Percentiles rank a stretch among this genome's conserved stretches.
phyloP scores from a whole-genome alignment of 2,113 vertebrate genomes.

The Chitala chitala region DNA sequence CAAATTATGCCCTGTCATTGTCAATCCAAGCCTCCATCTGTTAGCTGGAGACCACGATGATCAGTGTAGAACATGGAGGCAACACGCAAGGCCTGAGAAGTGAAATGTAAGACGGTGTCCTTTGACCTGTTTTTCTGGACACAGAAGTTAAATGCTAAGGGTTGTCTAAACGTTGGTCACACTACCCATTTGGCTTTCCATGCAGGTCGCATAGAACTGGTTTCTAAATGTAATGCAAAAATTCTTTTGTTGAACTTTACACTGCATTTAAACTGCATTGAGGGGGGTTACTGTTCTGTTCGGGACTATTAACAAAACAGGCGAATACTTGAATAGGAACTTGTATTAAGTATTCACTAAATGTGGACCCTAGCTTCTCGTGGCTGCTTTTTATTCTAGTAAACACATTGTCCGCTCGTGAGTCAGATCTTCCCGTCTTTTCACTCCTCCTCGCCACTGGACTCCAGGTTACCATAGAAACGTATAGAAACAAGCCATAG shows the following conservation, averaged over 20 bases:
- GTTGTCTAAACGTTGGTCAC: too few relatives aligned
- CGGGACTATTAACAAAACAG: not conserved
- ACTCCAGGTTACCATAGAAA: conserved; percentile 18
- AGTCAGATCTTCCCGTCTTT: not conserved
- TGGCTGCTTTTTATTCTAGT: not conserved
- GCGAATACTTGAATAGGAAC: not conserved
- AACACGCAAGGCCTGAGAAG: not conserved
- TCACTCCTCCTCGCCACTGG: conserved; percentile 2
- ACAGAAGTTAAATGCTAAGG: too few relatives aligned
- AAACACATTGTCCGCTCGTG: not conserved
- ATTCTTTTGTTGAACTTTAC: not conserved
- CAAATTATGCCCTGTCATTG: conserved; percentile 1
- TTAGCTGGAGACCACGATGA: not conserved
- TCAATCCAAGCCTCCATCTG: too few relatives aligned
- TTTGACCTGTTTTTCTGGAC: not conserved
- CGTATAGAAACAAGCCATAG: conserved; percentile 13
- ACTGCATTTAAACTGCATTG: not conserved
- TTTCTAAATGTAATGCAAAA: too few relatives aligned
- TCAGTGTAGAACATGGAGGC: not conserved
- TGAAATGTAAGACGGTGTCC: not conserved
- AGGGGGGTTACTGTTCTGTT: not conserved
- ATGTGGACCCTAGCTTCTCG: not conserved
- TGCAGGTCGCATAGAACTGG: too few relatives aligned
- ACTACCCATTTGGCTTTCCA: not conserved
- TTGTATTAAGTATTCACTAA: not conserved